Percentiles rank a stretch among this genome's conserved stretches.
These are phyloP conservation scores for Erythrolamprus reginae DNA, from an alignment of 2,113 vertebrate genomes.

Conservation along the genomic window DNA sequence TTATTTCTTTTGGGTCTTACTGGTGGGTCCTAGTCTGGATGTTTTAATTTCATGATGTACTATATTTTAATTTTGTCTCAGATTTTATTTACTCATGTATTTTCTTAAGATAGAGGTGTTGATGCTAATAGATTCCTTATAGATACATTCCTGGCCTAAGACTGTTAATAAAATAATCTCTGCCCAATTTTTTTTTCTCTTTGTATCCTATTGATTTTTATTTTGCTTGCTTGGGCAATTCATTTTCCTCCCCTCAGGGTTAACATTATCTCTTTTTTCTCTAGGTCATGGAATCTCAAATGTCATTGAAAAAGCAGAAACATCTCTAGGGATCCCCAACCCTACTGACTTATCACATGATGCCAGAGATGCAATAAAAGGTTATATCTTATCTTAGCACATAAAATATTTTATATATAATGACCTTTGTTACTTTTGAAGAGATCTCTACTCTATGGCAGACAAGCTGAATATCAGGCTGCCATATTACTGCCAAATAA, in stretches of 20 bases:
- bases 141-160: background rate
- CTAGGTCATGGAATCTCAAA: constrained; percentile 91
- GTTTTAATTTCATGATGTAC: background rate
- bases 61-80: background rate
- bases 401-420: background rate
- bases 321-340: constrained; percentile 88
- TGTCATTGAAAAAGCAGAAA: constrained; percentile 96
- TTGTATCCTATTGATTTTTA: background rate
- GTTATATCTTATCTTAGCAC: constrained; percentile 54
- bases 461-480: background rate
- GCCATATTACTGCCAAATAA: background rate
- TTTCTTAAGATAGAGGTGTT: background rate
- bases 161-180: background rate
- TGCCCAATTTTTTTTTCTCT: background rate
- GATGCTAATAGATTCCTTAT: background rate
- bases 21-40: background rate
- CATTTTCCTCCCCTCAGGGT: background rate
- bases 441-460: background rate
- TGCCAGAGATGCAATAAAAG: constrained; percentile 55
- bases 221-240: background rate
- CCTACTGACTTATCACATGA: constrained; percentile 80
- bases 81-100: background rate
- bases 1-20: background rate
- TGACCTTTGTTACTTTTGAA: background rate
- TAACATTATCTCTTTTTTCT: constrained; percentile 38